Base-by-base conservation (phyloP, 1,140 invertebrate species). In the Drosophila pseudoobscura region DNA sequence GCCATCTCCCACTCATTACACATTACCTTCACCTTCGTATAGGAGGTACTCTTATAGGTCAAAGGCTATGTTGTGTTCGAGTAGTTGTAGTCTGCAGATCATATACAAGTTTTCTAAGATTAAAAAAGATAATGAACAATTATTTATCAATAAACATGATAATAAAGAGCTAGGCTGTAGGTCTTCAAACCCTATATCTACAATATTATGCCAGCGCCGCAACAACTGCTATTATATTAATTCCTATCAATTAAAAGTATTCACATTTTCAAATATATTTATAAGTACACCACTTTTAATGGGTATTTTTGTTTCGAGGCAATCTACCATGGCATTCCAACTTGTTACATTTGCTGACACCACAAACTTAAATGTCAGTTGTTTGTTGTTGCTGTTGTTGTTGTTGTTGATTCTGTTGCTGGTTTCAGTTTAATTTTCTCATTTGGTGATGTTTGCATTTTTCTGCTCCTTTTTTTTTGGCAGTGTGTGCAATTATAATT, bases 401-500 rank as follows among this genome's bases (percentile, higher is more conserved):
- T 26, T n/a, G 29, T 50, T 35, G 8, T 44, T 24, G 9, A 43
- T 39, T 17, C 47, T 56, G 6, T 3, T 35, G 41, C n/a, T n/a
- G 24, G 22, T 57, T 70, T n/a, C 22, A 43, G 60, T 62, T 74
- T 57, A 72, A 49, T 65, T 75, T 73, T 65, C 29, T 54, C 47
- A 64, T 65, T 65, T 58, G 57, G 51, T 71, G 62, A 71, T 72
- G 55, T 22, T 61, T 73, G 56, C 52, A 43, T 62, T 62, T 62
- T 52, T 54, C 39, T 29, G 11, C 1, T 51, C 26, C 17, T 35
- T 43, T 29, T n/a, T 44, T 17, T 55, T 8, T 47, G 39, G 31
- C 20, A 24, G 49, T 20, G 41, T 20, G 9, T 17, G 56, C 60
- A 61, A 82, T 82, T 65, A 74, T 60, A 78, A 82, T 74, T 62